These are phyloP conservation scores for Crossocerus cetratus DNA, from an alignment of 2,888 invertebrate genomes.

Conservation along the genomic window DNA sequence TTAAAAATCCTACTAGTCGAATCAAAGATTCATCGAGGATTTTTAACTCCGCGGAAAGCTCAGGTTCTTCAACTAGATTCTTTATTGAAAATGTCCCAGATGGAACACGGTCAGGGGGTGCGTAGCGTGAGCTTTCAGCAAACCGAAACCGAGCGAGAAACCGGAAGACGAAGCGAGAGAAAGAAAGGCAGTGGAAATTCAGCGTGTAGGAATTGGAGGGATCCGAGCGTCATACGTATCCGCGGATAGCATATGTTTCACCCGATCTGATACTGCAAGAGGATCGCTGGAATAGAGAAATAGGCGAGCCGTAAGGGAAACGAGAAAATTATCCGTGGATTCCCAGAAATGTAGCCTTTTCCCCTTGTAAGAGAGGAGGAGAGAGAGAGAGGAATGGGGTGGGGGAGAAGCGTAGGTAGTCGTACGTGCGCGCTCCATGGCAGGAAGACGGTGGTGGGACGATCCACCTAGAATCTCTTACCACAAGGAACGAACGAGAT, in stretches of 20 bases:
- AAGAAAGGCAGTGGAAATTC: neutral
- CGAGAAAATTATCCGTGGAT: slow-evolving; percentile 51
- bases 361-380: neutral
- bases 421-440: neutral
- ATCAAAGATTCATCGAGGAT: no score
- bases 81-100: neutral
- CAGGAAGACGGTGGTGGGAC: neutral
- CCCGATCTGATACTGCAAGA: slow-evolving; percentile 23
- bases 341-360: slow-evolving; percentile 48
- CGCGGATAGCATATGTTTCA: slow-evolving; percentile 12
- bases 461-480: neutral
- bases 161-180: no score
- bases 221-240: slow-evolving; percentile 19
- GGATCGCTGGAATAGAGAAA: slow-evolving; percentile 47
- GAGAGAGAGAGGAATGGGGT: no score
- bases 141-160: neutral
- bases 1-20: no score
- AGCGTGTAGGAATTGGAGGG: slow-evolving; percentile 12
- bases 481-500: slow-evolving; percentile 15
- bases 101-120: neutral
- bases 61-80: no score
- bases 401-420: no score
- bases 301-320: slow-evolving; percentile 39
- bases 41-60: no score
- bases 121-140: neutral